These are phyloP conservation scores for Metopia argyrocephala DNA, from an alignment of 2,888 invertebrate genomes.

Conservation along the genomic window DNA sequence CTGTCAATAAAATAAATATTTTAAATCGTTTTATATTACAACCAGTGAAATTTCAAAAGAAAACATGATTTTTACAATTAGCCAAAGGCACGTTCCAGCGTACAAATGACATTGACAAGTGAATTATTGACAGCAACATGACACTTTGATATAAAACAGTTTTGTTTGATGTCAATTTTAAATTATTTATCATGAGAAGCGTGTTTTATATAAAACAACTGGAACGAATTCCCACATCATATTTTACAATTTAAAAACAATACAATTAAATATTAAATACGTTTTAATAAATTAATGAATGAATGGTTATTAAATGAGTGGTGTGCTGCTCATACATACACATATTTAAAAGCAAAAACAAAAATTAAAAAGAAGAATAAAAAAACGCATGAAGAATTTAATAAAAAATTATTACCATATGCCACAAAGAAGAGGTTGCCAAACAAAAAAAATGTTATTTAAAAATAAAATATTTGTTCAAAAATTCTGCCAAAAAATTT, in stretches of 20 bases:
- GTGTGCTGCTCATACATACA: not conserved
- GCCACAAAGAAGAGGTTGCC: not conserved
- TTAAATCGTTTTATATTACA: not conserved
- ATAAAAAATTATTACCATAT: not conserved
- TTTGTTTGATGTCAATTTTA: constrained; percentile 13
- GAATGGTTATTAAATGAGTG: not conserved
- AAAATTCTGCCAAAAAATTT: too few relatives aligned
- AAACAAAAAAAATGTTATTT: too few relatives aligned
- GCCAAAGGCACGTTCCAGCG: constrained; percentile 9
- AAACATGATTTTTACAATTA: not conserved
- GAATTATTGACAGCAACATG: constrained; percentile 42
- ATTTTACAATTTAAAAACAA: constrained; percentile 44
- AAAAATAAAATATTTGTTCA: too few relatives aligned
- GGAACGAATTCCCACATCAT: constrained; percentile 10
- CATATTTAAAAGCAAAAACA: not conserved
- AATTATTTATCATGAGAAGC: not conserved
- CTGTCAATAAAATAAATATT: not conserved
- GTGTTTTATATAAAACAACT: not conserved
- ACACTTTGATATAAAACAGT: constrained; percentile 27
- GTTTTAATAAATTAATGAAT: constrained; percentile 20
- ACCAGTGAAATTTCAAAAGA: not conserved
- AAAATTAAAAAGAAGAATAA: not conserved
- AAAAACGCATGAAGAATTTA: not conserved
- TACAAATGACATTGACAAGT: constrained; percentile 8
- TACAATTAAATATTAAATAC: constrained; percentile 28